These are phyloP conservation scores for Cardiocondyla obscurior DNA, from an alignment of 1,140 invertebrate genomes.

Conservation along the genomic window DNA sequence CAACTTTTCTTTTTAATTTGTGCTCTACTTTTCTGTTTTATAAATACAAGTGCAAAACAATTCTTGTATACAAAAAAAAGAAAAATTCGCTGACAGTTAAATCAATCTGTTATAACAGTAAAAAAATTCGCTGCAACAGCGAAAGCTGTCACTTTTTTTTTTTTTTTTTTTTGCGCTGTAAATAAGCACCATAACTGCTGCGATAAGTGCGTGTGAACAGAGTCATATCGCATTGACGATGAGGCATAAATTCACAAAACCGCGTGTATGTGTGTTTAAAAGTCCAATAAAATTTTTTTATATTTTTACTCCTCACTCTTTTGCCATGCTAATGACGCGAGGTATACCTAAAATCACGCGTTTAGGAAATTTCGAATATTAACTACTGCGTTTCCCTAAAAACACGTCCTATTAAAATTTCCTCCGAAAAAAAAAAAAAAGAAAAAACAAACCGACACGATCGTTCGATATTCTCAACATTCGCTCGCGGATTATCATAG, in stretches of 20 bases:
- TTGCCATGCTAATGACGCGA: neutral
- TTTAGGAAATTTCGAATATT: neutral
- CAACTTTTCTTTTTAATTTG: neutral
- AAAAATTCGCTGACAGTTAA: too few relatives aligned
- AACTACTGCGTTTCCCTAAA: neutral
- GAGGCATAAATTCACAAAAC: neutral
- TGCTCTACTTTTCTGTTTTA: neutral
- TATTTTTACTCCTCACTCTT: neutral
- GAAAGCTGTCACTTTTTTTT: too few relatives aligned
- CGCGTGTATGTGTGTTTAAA: neutral
- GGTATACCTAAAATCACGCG: neutral
- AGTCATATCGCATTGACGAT: neutral
- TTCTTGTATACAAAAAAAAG: too few relatives aligned
- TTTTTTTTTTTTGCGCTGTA: too few relatives aligned
- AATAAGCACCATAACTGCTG: neutral
- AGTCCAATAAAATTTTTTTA: neutral
- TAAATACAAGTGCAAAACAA: neutral
- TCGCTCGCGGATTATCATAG: constrained; percentile 15
- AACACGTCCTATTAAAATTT: neutral
- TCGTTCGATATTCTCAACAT: constrained; percentile 20
- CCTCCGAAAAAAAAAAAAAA: neutral
- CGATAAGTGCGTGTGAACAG: neutral
- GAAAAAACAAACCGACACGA: neutral
- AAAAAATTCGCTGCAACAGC: too few relatives aligned
- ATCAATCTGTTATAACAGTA: too few relatives aligned